These are phyloP conservation scores for Perognathus longimembris DNA, from an alignment of 2,113 vertebrate species.

Conservation along the genomic window DNA sequence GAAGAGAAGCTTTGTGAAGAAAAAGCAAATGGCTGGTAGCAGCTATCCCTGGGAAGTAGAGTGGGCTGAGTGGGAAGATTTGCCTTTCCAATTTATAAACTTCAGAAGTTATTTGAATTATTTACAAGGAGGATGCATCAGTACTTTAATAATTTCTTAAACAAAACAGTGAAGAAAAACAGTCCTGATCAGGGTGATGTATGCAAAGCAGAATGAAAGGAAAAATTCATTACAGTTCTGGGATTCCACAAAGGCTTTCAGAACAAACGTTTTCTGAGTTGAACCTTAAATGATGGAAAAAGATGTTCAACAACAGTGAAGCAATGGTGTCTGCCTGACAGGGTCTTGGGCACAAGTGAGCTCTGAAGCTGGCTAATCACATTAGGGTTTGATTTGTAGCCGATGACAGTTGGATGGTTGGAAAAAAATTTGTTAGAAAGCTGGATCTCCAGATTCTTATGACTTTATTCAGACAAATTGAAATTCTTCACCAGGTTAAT, in stretches of 20 bases:
- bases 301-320: not conserved
- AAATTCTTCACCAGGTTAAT: conserved; percentile 19
- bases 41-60: not conserved
- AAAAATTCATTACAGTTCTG: not conserved
- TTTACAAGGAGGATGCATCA: conserved; percentile 2
- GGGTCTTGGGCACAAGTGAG: not conserved
- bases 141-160: conserved; percentile 1
- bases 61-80: not conserved
- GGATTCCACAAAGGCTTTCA: not conserved
- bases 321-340: not conserved
- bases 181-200: not conserved
- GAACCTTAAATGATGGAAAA: not conserved
- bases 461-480: conserved; percentile 9
- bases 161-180: not conserved
- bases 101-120: not conserved
- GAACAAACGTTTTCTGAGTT: not conserved
- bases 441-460: conserved; percentile 27
- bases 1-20: not conserved
- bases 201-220: not conserved
- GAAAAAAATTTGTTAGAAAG: not conserved
- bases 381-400: not conserved
- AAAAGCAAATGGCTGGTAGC: not conserved
- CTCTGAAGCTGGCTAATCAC: not conserved
- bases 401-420: not conserved
- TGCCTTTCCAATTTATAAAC: not conserved